Evolutionary conservation across 2,888 invertebrate genomes (phyloP).

Genomic region (Diarsia rubi): DNA sequence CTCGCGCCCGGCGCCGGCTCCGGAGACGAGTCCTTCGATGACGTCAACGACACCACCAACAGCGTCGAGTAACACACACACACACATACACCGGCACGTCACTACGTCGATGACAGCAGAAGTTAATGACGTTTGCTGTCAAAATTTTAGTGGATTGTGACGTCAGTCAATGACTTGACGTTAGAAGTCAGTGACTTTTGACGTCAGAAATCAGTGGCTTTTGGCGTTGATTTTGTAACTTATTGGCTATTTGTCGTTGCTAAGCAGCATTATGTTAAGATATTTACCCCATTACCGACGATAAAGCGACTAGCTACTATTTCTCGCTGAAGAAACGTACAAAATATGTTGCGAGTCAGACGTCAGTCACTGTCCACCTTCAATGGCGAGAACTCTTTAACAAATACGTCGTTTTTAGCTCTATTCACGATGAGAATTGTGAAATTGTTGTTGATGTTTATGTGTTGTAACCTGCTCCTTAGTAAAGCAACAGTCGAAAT

Average conservation of each 20-base stretch:
- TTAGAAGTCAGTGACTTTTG: neutral
- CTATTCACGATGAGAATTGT: neutral
- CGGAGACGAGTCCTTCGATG: conserved; percentile 94
- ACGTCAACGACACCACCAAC: conserved; percentile 94
- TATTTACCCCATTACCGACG: neutral
- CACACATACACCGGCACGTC: neutral
- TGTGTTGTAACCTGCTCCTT: conserved; percentile 6
- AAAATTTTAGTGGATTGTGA: neutral
- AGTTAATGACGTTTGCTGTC: neutral
- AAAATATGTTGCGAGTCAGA: neutral
- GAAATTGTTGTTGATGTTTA: neutral
- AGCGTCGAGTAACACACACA: conserved; percentile 91
- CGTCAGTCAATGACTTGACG: neutral
- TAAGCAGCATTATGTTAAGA: neutral
- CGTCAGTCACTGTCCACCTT: neutral
- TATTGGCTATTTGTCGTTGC: neutral
- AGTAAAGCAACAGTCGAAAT: neutral
- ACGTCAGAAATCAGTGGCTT: neutral
- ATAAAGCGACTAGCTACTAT: neutral
- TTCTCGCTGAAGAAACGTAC: neutral
- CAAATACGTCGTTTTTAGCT: neutral
- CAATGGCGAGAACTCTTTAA: neutral
- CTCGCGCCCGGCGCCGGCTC: conserved; percentile 92
- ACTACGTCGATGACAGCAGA: neutral
- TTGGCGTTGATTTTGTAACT: neutral